These are phyloP conservation scores for Buceros bicornis DNA, from an alignment of 2,797 vertebrate genomes.

Conservation along the genomic window DNA sequence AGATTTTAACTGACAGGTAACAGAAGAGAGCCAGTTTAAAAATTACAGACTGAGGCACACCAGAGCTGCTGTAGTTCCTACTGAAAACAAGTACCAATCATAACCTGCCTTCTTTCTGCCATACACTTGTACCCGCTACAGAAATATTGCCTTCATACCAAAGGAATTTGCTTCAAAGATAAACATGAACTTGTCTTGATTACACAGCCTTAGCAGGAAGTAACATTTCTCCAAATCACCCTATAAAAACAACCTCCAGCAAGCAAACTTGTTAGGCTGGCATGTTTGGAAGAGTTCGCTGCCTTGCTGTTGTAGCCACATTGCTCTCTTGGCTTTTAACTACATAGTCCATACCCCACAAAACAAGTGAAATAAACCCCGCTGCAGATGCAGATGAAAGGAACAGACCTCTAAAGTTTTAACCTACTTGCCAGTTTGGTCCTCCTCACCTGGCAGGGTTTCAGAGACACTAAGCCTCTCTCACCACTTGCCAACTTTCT, in stretches of 20 bases:
- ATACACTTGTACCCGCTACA: not conserved
- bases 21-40: not conserved
- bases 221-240: not conserved
- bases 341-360: not conserved
- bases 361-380: not conserved
- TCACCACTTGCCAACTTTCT: not conserved
- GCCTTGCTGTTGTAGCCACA: not conserved
- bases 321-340: not conserved
- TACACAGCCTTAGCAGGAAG: not conserved
- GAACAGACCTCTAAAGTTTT: not conserved
- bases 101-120: not conserved
- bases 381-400: not conserved
- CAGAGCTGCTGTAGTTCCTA: not conserved
- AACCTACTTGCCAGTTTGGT: not conserved
- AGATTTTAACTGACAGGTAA: not conserved
- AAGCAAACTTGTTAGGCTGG: not conserved
- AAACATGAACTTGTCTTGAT: not conserved
- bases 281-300: not conserved
- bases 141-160: not conserved
- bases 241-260: not conserved
- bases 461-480: constrained; percentile 2
- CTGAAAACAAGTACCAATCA: not conserved
- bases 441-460: constrained; percentile 10
- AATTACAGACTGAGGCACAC: not conserved
- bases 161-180: not conserved